Conservation (phyloP, 2,888 invertebrate species). For the Drosophila pullipes region DNA sequence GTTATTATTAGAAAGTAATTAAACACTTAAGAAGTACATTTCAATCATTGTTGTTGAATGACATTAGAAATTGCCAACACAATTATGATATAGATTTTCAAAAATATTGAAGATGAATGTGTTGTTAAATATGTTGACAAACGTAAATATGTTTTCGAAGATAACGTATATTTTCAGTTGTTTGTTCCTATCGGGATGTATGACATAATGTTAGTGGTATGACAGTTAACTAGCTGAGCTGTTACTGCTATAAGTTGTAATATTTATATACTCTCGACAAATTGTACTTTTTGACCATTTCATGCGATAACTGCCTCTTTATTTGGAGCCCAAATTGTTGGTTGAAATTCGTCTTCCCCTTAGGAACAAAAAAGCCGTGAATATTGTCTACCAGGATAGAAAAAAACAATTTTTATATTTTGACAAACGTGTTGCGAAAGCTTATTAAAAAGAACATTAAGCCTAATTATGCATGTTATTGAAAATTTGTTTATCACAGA, state of each 20-base stretch:
- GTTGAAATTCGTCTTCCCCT: background rate
- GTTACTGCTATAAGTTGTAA: background rate
- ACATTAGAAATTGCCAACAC: background rate
- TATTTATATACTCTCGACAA: background rate
- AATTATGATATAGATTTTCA: background rate
- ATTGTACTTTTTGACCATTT: background rate
- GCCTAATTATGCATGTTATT: background rate
- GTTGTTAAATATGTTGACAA: background rate
- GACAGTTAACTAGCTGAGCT: background rate
- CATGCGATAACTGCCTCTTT: background rate
- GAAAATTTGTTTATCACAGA: slow-evolving; percentile 6
- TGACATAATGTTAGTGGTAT: background rate
- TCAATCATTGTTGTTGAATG: background rate
- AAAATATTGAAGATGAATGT: background rate
- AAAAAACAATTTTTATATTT: background rate
- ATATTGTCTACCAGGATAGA: background rate
- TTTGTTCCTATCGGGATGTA: background rate
- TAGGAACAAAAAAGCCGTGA: background rate
- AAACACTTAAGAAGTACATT: background rate
- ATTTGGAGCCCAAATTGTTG: background rate
- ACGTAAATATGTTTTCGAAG: background rate
- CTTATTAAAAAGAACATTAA: background rate
- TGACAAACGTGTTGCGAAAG: background rate
- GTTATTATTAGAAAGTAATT: background rate
- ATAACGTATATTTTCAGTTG: background rate